Evolutionary conservation across 1,140 invertebrate genomes (phyloP).

Genomic region (Amphibalanus amphitrite): DNA sequence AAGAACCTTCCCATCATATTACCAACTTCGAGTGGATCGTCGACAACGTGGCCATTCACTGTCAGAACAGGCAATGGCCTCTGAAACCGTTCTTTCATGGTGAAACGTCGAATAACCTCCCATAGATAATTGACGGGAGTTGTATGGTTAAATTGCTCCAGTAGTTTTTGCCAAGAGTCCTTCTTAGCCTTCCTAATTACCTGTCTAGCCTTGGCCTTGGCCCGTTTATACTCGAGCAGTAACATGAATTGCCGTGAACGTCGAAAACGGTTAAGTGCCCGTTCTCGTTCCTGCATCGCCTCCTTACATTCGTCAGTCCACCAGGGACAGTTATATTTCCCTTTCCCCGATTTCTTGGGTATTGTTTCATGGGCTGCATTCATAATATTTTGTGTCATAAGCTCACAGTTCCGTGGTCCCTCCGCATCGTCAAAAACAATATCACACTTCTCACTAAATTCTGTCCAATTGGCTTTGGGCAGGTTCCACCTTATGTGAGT

Average conservation of each 20-base stretch:
- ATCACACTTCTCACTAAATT: neutral
- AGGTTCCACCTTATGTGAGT: neutral
- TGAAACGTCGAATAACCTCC: neutral
- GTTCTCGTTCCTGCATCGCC: neutral
- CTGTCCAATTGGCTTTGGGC: neutral
- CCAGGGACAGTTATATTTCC: neutral
- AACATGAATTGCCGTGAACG: neutral
- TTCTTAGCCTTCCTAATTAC: neutral
- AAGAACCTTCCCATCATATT: neutral
- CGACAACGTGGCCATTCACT: neutral
- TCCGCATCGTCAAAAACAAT: neutral
- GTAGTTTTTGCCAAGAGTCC: neutral
- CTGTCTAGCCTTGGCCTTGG: neutral
- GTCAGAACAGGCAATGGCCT: neutral
- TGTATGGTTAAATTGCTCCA: neutral
- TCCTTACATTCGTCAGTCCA: neutral
- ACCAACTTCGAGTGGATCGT: neutral
- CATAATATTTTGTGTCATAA: neutral
- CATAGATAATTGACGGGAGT: neutral
- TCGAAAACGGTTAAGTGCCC: neutral
- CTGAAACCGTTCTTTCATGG: neutral
- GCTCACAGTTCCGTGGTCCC: neutral
- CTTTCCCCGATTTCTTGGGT: neutral
- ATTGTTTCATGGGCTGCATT: neutral
- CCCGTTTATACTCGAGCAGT: neutral